A percentile compares a stretch with the other conserved stretches of the same genome.
phyloP scores from a whole-genome alignment of 2,888 invertebrate genomes.

The Epsilonema sp. region DNA sequence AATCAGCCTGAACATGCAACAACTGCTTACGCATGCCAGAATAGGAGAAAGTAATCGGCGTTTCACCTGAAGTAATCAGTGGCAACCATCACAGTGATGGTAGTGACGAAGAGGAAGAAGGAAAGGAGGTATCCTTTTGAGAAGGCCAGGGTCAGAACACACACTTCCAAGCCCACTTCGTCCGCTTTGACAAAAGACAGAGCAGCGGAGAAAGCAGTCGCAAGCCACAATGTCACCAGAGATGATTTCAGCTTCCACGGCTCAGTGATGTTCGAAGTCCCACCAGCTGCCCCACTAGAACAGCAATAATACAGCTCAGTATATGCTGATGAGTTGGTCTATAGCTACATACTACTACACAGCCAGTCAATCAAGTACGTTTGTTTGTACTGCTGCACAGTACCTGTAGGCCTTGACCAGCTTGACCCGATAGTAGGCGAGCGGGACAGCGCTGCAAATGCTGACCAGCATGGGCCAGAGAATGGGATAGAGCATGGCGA shows the following conservation, averaged over 20 bases:
- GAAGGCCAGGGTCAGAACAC: neutral
- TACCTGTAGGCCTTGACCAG: slow-evolving; percentile 3
- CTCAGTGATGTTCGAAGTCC: neutral
- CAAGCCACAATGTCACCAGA: neutral
- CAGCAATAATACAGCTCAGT: too few species aligned
- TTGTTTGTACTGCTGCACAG: too few species aligned
- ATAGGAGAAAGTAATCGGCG: neutral
- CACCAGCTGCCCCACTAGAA: neutral
- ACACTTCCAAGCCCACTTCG: neutral
- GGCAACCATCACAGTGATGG: neutral
- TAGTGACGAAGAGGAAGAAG: slow-evolving; percentile 1
- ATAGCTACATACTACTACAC: too few species aligned
- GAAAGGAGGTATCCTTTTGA: neutral
- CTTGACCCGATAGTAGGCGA: neutral
- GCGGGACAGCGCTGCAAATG: neutral
- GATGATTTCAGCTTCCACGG: neutral
- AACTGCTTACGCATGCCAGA: neutral
- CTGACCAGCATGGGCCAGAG: neutral
- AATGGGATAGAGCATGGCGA: neutral
- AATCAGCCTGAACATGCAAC: slow-evolving; percentile 2
- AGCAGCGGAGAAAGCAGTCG: neutral
- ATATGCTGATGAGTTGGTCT: too few species aligned
- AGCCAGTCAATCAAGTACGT: too few species aligned
- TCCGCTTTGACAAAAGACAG: neutral
- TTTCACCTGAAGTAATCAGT: neutral